Evolutionary conservation across 2,797 vertebrate species (phyloP), one percentile per base, ranked within the genome.

Genomic region (Catostomus latipinnis): DNA sequence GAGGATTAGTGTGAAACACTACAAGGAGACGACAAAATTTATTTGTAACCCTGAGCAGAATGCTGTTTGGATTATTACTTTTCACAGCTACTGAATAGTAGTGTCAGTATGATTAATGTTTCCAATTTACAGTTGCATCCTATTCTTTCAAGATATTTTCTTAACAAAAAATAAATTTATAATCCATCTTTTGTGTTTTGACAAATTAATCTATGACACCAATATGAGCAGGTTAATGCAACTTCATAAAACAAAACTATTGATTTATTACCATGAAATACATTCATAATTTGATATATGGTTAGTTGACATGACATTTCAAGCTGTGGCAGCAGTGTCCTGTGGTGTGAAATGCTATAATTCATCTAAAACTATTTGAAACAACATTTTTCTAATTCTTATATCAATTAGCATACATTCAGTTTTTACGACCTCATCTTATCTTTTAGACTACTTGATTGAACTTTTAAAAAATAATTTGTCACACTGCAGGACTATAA

Each of bases 101-200:
- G 43, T 65, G 62, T 65, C 62, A 14, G 62, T n/a, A 65, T 65
- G 62, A 65, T 65, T 65, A 65, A 65, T 65, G 43, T n/a, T 12
- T 65, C n/a, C 43, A 65, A 65, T 65, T 65, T 65, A 65, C 62
- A 8, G 34, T 63, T 34, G 61, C 45, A 63, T 45, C 61, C 34
- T 45, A 45, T 65, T 65, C 9, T n/a, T 46, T 43, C 8, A 34
- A 46, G 12, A 13, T 14, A 43, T 13, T 65, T 65, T 46, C 61
- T n/a, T 18, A 45, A 63, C 61, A 63, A 46, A 46, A 65, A 53
- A 12, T 1, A 4, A 46, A 18, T 18, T 62, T 62, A 8, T 34
- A 34, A 53, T 65, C 12, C 6, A 13, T 65, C 6, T 46, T 6
- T 11, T 63, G 34, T 34, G 22, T 34, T 63, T 34, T 65, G 62